Conservation (phyloP, 2,888 invertebrate genomes). For the Brachylomia viminalis region DNA sequence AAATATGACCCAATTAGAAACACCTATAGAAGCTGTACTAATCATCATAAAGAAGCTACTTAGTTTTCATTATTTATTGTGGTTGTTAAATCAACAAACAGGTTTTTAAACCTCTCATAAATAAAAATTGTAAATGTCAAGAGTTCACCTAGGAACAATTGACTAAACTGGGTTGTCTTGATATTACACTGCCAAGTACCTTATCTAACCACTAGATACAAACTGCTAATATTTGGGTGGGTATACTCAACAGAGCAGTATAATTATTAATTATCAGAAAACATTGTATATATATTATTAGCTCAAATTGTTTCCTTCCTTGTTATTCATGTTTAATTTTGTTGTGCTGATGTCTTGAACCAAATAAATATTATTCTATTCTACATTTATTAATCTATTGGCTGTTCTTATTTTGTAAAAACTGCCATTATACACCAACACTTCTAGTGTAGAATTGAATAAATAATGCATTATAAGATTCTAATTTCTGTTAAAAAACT, state of each 20-base stretch:
- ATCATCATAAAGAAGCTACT: background rate
- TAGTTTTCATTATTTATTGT: background rate
- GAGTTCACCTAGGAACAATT: background rate
- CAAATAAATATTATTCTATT: background rate
- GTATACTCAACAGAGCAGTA: background rate
- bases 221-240: background rate
- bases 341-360: too few relatives aligned
- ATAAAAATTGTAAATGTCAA: background rate
- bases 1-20: background rate
- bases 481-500: background rate
- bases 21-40: background rate
- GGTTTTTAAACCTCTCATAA: background rate
- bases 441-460: background rate
- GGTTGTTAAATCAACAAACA: constrained; percentile 5
- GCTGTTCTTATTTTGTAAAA: background rate
- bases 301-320: constrained; percentile 8
- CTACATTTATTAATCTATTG: background rate
- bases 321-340: constrained; percentile 4
- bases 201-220: background rate
- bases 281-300: background rate
- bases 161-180: background rate
- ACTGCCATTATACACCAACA: background rate
- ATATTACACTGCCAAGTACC: background rate
- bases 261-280: background rate
- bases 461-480: background rate